Percentiles rank a stretch among this genome's conserved stretches.
Conservation (phyloP, 1,140 invertebrate species). For the Aphis gossypii region DNA sequence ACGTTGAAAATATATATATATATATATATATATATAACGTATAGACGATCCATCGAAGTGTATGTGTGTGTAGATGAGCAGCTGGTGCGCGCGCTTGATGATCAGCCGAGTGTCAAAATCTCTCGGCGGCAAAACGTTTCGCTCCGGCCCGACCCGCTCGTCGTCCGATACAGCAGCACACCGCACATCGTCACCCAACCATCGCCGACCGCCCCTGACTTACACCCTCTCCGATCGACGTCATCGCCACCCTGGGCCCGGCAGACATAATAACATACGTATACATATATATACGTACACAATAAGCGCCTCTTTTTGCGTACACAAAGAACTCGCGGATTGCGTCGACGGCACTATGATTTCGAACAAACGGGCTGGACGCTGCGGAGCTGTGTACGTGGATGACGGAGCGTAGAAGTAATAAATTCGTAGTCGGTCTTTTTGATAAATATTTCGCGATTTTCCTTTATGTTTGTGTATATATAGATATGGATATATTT, state of each 20-base stretch:
- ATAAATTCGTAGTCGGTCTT: slow-evolving; percentile 4
- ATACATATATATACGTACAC: neutral
- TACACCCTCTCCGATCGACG: neutral
- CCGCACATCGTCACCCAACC: neutral
- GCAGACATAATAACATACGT: neutral
- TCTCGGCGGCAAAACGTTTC: slow-evolving; percentile 48
- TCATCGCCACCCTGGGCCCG: no score
- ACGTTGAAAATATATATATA: neutral
- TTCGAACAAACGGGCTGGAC: neutral
- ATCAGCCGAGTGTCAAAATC: slow-evolving; percentile 56
- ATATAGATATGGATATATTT: neutral
- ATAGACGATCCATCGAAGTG: no score
- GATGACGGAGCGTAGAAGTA: neutral
- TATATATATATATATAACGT: neutral
- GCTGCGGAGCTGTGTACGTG: no score
- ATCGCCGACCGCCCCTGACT: neutral
- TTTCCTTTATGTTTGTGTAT: neutral
- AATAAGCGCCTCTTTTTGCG: neutral
- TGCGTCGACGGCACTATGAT: neutral
- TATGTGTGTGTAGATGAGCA: slow-evolving; percentile 25
- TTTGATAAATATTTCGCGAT: slow-evolving; percentile 30
- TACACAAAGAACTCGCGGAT: neutral
- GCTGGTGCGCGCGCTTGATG: slow-evolving; percentile 54
- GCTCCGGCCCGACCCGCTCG: neutral
- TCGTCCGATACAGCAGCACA: neutral